Conservation (phyloP, 2,113 vertebrate genomes). For the Uria lomvia region DNA sequence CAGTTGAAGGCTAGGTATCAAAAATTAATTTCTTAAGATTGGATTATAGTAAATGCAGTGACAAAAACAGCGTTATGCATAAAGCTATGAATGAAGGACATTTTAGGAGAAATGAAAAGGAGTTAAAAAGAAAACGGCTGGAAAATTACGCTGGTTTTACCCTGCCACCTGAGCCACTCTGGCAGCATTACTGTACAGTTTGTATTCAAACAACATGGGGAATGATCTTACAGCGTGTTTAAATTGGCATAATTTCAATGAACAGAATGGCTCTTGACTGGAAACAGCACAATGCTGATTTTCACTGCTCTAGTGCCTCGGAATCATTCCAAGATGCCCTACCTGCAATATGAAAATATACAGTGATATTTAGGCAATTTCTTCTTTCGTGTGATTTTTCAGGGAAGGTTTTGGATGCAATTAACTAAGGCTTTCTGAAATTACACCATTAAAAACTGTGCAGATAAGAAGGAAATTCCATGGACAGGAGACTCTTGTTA, state of each 20-base stretch:
- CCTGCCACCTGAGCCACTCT: background rate
- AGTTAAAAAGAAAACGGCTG: background rate
- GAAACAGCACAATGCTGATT: background rate
- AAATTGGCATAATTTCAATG: background rate
- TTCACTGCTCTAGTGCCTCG: background rate
- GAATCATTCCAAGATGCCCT: background rate
- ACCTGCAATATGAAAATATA: background rate
- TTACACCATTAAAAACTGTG: background rate
- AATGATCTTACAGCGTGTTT: background rate
- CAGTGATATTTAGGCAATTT: background rate
- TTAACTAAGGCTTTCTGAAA: background rate
- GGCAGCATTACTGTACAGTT: background rate
- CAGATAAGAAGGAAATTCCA: background rate
- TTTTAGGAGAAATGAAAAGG: background rate
- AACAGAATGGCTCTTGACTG: background rate
- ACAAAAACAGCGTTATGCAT: background rate
- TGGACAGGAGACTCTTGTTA: background rate
- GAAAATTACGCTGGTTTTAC: background rate
- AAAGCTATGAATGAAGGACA: background rate
- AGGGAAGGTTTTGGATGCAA: background rate
- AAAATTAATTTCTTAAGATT: background rate
- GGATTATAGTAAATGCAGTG: background rate
- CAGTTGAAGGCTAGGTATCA: background rate
- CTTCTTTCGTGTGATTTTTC: background rate
- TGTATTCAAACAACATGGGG: background rate